phyloP scores from a whole-genome alignment of 2,888 invertebrate genomes.

The Ernsta delagoae region DNA sequence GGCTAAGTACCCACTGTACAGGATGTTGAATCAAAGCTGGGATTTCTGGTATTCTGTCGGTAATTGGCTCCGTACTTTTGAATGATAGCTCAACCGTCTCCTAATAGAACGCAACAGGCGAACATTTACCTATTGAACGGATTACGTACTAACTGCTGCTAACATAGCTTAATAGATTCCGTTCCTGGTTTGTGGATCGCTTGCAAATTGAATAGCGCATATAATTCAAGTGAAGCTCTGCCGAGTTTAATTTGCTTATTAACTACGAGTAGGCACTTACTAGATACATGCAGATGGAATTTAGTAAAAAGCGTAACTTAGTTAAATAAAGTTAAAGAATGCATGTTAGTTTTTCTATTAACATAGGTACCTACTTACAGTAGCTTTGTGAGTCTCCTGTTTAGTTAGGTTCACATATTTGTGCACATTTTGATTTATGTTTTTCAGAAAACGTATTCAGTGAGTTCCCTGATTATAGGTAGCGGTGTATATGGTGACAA shows the following conservation, averaged over 20 bases:
- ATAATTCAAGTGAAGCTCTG: background rate
- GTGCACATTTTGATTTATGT: too few species aligned
- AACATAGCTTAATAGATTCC: background rate
- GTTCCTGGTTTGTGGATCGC: background rate
- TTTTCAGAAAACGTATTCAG: too few species aligned
- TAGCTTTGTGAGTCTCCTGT: too few species aligned
- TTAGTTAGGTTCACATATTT: too few species aligned
- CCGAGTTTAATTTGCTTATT: background rate
- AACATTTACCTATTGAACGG: background rate
- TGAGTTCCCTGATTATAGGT: too few species aligned
- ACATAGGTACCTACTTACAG: too few species aligned
- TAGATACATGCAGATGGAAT: too few species aligned
- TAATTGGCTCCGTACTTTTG: background rate
- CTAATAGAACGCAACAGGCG: background rate
- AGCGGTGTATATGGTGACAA: too few species aligned
- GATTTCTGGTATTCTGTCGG: background rate
- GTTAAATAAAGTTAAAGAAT: too few species aligned
- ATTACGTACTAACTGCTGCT: too few species aligned
- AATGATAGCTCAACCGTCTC: background rate
- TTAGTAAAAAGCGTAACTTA: too few species aligned
- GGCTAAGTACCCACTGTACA: background rate
- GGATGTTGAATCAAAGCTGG: background rate
- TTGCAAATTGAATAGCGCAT: background rate
- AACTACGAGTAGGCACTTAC: background rate
- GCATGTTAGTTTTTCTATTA: too few species aligned